Base-by-base conservation (phyloP, 2,888 invertebrate species). In the Hyalella azteca region DNA sequence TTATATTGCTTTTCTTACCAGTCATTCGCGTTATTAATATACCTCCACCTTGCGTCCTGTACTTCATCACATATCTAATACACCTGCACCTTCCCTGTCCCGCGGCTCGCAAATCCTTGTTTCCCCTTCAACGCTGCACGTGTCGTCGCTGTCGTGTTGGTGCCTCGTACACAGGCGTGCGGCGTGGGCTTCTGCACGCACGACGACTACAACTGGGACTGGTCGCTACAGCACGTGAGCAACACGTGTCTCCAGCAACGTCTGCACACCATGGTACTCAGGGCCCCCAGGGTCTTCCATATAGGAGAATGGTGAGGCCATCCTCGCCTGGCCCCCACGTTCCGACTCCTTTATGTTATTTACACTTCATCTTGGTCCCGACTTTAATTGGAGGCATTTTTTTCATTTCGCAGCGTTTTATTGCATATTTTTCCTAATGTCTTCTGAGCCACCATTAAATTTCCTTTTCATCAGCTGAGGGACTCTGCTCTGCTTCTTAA, bases 181-280 rank as follows among this genome's bases (percentile, higher is more conserved):
- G 79, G 77, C 29, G 66, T 22, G 2, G 92, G 93, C 87, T 99
- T 98, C 88, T 99, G 98, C 89, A 92, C 93, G 1, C 98, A 96
- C 89, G 99, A 99, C 87, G 99, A 99, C 87, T 99, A 99, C 88
- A 99, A 99, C 88, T 99, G 98, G 98, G 98, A 99, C 87, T 99
- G 98, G 94, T 97, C 97, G 0, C 89, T 99, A 85, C 93, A 97
- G 85, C 94, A 96, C 87, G 91, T 97, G 78, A 95, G 95, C 88
- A 93, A 78, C 54, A 79, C 86, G 87, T 80, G 87, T 86, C 76
- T 80, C 22, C 9, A 54, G 13, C 81, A 81, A 60, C 81, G 80
- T 59, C 91, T 98, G 83, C 93, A 93, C 85, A 94, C 96, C 1
- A 93, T 98, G 90, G 92, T 96, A 85, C 93, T 96, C 87, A 93